These are phyloP conservation scores for Thalassophryne amazonica DNA, from an alignment of 2,797 vertebrate species.

Conservation along the genomic window DNA sequence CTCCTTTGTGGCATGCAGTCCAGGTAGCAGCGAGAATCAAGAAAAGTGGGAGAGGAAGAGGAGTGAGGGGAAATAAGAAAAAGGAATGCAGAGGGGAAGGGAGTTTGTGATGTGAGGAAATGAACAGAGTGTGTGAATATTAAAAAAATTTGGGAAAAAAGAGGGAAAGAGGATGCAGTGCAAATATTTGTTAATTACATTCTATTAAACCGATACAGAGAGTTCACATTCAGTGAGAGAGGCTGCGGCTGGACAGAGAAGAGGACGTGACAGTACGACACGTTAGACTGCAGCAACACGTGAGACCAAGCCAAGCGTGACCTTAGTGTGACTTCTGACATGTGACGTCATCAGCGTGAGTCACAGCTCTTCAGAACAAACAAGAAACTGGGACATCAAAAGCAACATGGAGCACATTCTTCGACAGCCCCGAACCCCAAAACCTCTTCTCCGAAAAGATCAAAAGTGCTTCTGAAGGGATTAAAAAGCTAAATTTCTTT, in stretches of 20 bases:
- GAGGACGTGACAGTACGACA: conserved; percentile 20
- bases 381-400: conserved; percentile 10
- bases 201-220: conserved; percentile 38
- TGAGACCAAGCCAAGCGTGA: conserved; percentile 39
- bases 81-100: conserved; percentile 3
- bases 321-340: conserved; percentile 21
- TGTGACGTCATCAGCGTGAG: conserved; percentile 11
- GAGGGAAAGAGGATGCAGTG: conserved; percentile 40
- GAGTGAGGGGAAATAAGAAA: conserved; percentile 16
- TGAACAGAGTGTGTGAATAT: conserved; percentile 17
- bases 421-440: background rate
- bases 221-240: conserved; percentile 36
- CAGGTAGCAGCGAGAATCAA: conserved; percentile 86
- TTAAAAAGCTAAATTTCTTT: no score
- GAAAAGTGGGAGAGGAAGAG: conserved; percentile 45
- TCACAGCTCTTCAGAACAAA: conserved; percentile 1
- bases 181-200: conserved; percentile 67
- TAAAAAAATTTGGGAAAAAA: conserved; percentile 21
- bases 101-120: background rate
- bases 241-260: conserved; percentile 7
- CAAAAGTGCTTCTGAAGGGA: no score
- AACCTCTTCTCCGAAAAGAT: background rate
- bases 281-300: conserved; percentile 40
- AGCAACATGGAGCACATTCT: conserved; percentile 16
- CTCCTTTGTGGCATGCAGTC: conserved; percentile 98